A percentile compares a stretch with the other conserved stretches of the same genome.
Conservation (phyloP, 2,888 invertebrate genomes). For the Spisula solida region DNA sequence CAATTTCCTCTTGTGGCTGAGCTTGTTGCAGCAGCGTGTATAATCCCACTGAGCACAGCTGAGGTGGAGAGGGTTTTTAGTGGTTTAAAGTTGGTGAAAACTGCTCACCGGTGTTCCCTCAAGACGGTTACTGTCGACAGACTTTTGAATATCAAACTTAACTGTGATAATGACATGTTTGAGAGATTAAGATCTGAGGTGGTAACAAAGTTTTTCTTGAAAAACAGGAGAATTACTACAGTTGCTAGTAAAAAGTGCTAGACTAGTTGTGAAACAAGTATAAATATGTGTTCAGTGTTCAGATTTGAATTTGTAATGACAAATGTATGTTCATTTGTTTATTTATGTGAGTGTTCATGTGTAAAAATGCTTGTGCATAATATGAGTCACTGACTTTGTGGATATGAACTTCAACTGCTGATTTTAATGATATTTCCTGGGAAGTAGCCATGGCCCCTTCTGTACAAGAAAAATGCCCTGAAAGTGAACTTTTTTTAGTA, state of each 20-base stretch:
- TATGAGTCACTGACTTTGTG: too few species aligned
- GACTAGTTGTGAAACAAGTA: too few species aligned
- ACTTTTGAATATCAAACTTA: conserved; percentile 11
- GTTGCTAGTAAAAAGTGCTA: background rate
- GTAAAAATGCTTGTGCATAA: too few species aligned
- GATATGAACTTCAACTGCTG: too few species aligned
- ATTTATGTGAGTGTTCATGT: too few species aligned
- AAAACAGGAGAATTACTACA: background rate
- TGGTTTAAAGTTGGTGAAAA: conserved; percentile 29
- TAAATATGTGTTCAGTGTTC: background rate
- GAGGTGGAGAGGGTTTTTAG: conserved; percentile 26
- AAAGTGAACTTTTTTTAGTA: too few species aligned
- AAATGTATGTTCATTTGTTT: too few species aligned
- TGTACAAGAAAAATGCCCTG: too few species aligned
- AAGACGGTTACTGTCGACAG: background rate
- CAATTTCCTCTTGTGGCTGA: background rate
- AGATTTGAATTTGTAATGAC: too few species aligned
- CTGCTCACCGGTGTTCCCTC: conserved; percentile 14
- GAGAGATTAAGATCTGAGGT: background rate
- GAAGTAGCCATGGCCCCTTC: too few species aligned
- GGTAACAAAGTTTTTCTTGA: conserved; percentile 9
- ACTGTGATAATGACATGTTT: background rate
- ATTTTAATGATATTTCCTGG: too few species aligned
- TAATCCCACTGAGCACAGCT: conserved; percentile 35
- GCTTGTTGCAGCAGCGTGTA: conserved; percentile 14